Evolutionary conservation across 2,113 vertebrate species (phyloP).

Genomic region (Hypocryptadius cinnamomeus): DNA sequence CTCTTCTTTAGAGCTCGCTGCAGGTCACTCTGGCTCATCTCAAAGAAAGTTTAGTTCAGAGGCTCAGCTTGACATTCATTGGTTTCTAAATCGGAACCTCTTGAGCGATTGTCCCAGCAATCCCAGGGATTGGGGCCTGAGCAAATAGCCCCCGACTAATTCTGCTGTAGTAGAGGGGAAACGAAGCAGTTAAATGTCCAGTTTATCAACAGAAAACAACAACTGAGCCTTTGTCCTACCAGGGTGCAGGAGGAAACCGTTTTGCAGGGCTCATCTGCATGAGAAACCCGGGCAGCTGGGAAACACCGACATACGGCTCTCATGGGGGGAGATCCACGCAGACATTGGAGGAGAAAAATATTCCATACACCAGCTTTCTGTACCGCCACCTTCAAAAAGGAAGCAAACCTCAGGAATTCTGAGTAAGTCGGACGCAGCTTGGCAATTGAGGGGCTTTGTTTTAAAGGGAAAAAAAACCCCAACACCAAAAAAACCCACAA

Average conservation of each 20-base stretch:
- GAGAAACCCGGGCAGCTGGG: constrained; percentile 25
- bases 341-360: neutral
- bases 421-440: neutral
- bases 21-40: constrained; percentile 41
- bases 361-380: neutral
- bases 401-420: neutral
- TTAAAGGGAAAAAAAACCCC: neutral
- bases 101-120: neutral
- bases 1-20: constrained; percentile 28
- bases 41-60: constrained; percentile 48
- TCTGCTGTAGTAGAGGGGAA: constrained; percentile 37
- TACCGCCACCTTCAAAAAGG: neutral
- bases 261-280: neutral
- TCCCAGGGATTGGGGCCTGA: neutral
- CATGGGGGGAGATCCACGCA: neutral
- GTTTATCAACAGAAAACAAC: constrained; percentile 54
- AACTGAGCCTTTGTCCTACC: constrained; percentile 41
- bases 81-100: constrained; percentile 42
- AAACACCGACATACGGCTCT: neutral
- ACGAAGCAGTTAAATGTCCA: constrained; percentile 21
- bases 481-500: neutral
- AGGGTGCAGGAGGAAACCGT: constrained; percentile 6
- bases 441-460: neutral
- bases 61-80: constrained; percentile 17
- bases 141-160: constrained; percentile 30